These are phyloP conservation scores for Zosterops hypoxanthus DNA, from an alignment of 2,113 vertebrate species.

Conservation along the genomic window DNA sequence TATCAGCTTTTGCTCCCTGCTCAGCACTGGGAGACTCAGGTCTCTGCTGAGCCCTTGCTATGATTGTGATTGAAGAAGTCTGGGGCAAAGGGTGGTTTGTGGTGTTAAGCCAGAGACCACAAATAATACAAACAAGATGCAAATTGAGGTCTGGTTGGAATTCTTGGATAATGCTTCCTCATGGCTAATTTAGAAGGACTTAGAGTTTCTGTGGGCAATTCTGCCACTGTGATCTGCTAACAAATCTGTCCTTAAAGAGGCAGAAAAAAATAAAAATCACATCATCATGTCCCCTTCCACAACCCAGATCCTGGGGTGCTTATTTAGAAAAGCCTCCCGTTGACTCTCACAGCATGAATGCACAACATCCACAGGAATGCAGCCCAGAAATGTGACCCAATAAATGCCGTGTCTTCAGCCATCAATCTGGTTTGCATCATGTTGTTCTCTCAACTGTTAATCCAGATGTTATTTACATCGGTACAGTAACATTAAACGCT, in stretches of 20 bases:
- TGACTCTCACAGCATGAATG: not conserved
- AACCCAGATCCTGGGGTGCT: not conserved
- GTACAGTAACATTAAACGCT: slow-evolving; percentile 56
- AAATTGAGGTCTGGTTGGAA: slow-evolving; percentile 2
- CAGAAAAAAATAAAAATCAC: not conserved
- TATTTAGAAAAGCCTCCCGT: not conserved
- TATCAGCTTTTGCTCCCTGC: not conserved
- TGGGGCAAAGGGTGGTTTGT: slow-evolving; percentile 21
- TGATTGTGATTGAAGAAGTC: slow-evolving; percentile 10
- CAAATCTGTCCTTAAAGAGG: slow-evolving; percentile 12
- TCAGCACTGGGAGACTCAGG: not conserved
- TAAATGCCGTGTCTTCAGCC: slow-evolving; percentile 3
- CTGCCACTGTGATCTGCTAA: slow-evolving; percentile 15
- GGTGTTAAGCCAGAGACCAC: slow-evolving; percentile 35
- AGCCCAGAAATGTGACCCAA: slow-evolving; percentile 38
- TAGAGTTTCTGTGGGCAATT: not conserved
- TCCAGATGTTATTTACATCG: slow-evolving; percentile 66
- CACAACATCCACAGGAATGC: not conserved
- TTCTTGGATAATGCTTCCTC: not conserved
- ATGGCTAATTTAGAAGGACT: slow-evolving; percentile 4
- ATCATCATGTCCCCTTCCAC: not conserved
- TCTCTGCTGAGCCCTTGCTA: not conserved
- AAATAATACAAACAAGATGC: slow-evolving; percentile 46
- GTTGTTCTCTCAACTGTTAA: slow-evolving; percentile 51
- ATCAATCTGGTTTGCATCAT: slow-evolving; percentile 42